phyloP scores from a whole-genome alignment of 2,888 invertebrate genomes.

The Polyploca ridens region DNA sequence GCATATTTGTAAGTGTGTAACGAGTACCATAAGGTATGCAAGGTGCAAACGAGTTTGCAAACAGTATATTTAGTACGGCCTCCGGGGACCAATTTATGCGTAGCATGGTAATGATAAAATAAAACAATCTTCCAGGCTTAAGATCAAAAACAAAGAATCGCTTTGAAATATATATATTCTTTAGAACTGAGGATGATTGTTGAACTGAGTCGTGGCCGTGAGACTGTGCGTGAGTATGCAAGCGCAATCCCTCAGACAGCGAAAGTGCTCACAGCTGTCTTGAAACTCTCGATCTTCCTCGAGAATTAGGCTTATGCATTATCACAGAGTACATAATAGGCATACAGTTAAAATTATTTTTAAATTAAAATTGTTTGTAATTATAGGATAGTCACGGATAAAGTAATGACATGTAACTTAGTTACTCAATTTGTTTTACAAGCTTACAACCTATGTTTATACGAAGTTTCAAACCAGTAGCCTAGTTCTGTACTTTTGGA shows the following conservation, averaged over 20 bases:
- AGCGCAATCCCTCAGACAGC: background rate
- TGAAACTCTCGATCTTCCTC: constrained; percentile 15
- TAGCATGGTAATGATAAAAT: constrained; percentile 37
- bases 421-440: too few species aligned
- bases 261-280: constrained; percentile 1
- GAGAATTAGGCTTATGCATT: background rate
- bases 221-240: background rate
- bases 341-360: too few species aligned
- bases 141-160: background rate
- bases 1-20: background rate
- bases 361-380: too few species aligned
- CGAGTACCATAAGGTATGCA: constrained; percentile 16
- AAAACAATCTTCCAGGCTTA: constrained; percentile 29
- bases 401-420: too few species aligned
- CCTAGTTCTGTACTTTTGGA: background rate
- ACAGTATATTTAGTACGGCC: constrained; percentile 36
- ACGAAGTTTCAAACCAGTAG: too few species aligned
- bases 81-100: constrained; percentile 29
- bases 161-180: background rate
- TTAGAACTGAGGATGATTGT: background rate
- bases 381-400: too few species aligned
- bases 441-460: too few species aligned
- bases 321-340: too few species aligned
- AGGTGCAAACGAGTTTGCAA: constrained; percentile 46
- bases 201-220: background rate